Percentiles rank a stretch among this genome's conserved stretches.
phyloP scores from a whole-genome alignment of 1,140 invertebrate species.

The Matsumurasca onukii region DNA sequence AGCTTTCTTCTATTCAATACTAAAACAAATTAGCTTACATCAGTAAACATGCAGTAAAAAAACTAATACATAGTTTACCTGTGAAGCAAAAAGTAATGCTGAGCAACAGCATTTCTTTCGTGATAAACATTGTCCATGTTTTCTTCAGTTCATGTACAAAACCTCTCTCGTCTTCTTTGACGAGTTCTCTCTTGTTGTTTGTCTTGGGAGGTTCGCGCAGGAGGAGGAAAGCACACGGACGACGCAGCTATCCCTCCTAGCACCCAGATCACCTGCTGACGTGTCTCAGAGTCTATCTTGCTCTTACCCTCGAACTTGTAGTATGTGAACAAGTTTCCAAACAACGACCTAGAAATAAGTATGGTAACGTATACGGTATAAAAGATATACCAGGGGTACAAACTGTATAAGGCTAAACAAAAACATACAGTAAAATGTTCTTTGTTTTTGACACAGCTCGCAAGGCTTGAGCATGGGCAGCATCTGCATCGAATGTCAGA shows the following conservation, averaged over 20 bases:
- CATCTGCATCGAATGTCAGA: no score
- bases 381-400: neutral
- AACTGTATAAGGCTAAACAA: neutral
- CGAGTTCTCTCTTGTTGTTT: constrained; percentile 49
- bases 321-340: constrained; percentile 33
- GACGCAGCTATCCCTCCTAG: constrained; percentile 59
- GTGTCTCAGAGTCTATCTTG: constrained; percentile 58
- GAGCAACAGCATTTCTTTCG: constrained; percentile 81
- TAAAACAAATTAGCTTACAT: no score
- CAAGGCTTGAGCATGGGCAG: no score
- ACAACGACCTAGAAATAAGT: constrained; percentile 33
- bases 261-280: constrained; percentile 73
- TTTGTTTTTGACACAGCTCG: no score
- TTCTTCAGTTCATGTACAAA: constrained; percentile 68
- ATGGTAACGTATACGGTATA: no score
- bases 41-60: no score
- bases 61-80: no score
- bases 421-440: no score
- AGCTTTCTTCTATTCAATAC: no score
- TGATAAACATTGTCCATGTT: constrained; percentile 74
- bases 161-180: constrained; percentile 54
- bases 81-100: constrained; percentile 88
- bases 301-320: constrained; percentile 32
- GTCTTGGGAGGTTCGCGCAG: constrained; percentile 55
- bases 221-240: constrained; percentile 64